Conservation (phyloP, 2,888 invertebrate genomes). For the Pachliopta kotzebuea region DNA sequence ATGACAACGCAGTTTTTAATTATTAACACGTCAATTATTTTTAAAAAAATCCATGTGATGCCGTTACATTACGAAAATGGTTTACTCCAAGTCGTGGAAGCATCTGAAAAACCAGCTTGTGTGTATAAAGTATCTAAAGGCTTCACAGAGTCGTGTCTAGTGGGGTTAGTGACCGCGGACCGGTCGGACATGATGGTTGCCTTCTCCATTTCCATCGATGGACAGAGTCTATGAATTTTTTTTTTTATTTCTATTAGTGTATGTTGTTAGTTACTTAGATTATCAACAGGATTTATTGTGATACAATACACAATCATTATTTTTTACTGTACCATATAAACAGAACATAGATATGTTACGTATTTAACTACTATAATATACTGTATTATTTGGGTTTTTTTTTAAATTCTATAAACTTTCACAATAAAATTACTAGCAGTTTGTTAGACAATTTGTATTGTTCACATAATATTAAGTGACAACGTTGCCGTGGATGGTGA, state of each 20-base stretch:
- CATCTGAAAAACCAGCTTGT: conserved; percentile 57
- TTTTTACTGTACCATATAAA: too few species aligned
- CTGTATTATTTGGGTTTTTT: too few species aligned
- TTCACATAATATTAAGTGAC: too few species aligned
- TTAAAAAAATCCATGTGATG: conserved; percentile 4
- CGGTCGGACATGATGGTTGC: conserved; percentile 61
- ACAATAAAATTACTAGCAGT: too few species aligned
- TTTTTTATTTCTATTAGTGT: conserved; percentile 13
- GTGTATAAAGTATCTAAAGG: conserved; percentile 39
- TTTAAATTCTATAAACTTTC: too few species aligned
- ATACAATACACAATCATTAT: not conserved
- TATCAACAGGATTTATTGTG: not conserved
- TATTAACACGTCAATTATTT: not conserved
- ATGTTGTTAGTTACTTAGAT: not conserved
- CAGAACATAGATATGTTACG: too few species aligned
- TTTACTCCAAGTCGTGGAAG: conserved; percentile 43
- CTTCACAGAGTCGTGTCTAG: conserved; percentile 48
- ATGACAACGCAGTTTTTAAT: too few species aligned
- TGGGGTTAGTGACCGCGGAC: conserved; percentile 63
- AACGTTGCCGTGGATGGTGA: too few species aligned
- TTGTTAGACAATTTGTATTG: too few species aligned
- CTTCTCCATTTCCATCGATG: conserved; percentile 49
- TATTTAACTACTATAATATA: too few species aligned
- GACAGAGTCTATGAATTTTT: conserved; percentile 46
- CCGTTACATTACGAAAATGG: conserved; percentile 21